These are phyloP conservation scores for Ornithoptera priamus DNA, from an alignment of 2,888 invertebrate genomes.

Conservation along the genomic window DNA sequence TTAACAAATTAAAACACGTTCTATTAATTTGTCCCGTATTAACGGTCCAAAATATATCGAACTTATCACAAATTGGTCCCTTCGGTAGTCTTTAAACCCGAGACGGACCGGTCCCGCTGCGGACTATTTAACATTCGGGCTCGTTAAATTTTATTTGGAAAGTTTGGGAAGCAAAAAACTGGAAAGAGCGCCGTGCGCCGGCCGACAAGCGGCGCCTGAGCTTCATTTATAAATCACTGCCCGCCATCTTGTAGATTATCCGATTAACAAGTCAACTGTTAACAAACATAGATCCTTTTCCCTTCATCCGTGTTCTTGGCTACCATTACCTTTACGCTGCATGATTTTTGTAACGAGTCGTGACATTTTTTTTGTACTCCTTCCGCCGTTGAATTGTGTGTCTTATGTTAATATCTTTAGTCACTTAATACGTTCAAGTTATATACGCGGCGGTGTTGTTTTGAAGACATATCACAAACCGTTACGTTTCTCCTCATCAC, in stretches of 20 bases:
- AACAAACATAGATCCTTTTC: constrained; percentile 54
- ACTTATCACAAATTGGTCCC: constrained; percentile 23
- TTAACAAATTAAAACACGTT: constrained; percentile 10
- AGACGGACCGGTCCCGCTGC: constrained; percentile 21
- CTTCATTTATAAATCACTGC: constrained; percentile 63
- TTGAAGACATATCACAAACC: constrained; percentile 41
- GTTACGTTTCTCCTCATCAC: constrained; percentile 39
- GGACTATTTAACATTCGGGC: constrained; percentile 29
- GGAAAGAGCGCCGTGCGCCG: constrained; percentile 40
- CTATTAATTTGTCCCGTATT: constrained; percentile 13
- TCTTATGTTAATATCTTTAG: constrained; percentile 7
- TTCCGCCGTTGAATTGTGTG: constrained; percentile 1
- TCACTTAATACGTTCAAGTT: not conserved
- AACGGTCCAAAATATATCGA: constrained; percentile 8
- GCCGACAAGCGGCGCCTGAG: constrained; percentile 62
- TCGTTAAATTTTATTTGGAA: constrained; percentile 37
- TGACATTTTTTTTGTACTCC: constrained; percentile 19
- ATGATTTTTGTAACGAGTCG: constrained; percentile 43
- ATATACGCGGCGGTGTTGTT: constrained; percentile 30
- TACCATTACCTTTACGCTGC: constrained; percentile 60
- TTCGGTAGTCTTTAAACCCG: constrained; percentile 19
- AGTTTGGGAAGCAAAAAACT: constrained; percentile 54
- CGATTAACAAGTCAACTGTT: constrained; percentile 71
- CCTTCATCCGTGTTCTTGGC: constrained; percentile 46
- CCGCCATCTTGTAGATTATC: constrained; percentile 68